Base-by-base conservation (phyloP, 2,888 invertebrate species). In the Drosophila falleni region DNA sequence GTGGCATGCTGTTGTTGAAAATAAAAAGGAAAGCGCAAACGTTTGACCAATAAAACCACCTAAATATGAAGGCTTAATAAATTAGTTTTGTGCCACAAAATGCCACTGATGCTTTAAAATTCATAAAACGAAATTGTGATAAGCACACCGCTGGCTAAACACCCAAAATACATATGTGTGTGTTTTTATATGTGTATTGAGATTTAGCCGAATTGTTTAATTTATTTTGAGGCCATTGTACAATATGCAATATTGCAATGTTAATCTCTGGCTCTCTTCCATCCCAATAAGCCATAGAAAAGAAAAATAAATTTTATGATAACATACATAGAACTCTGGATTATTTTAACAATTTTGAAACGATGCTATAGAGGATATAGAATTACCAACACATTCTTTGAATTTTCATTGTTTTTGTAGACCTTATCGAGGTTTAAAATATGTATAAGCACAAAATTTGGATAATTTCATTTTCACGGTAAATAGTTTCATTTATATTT, bases 1-100 rank as follows among this genome's bases (percentile, higher is more conserved):
- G 59, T 59, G 64, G 59, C 23, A 47, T 62, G 63, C 50, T 46
- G 41, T 15, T 37, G 47, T 15, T 37, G 47, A 15, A 44, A 63
- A 58, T 44, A 49, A 55, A 33, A 60, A 16, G 11, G 16, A 42
- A 41, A 44, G 42, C 19, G 19, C 47, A 63, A 61, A 37, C 49
- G 62, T 61, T 50, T 54, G 44, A 62, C 67, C 71, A 71, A 75
- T 65, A 31, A 37, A 58, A 79, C 54, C 60, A 66, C 26, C 69
- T 63, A 65, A 65, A 72, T 64, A 72, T 76, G 71, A 67, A 67
- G 58, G 66, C 62, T 76, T 76, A 66, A 78, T 71, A 81, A 81
- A 81, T 81, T 78, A 74, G 74, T 79, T 81, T 71, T 55, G 37
- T 41, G 55, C 64, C 74, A 60, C 77, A 71, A 74, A 77, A 44